Conservation (phyloP, 1,140 invertebrate genomes). For the Drosophila orosa region DNA sequence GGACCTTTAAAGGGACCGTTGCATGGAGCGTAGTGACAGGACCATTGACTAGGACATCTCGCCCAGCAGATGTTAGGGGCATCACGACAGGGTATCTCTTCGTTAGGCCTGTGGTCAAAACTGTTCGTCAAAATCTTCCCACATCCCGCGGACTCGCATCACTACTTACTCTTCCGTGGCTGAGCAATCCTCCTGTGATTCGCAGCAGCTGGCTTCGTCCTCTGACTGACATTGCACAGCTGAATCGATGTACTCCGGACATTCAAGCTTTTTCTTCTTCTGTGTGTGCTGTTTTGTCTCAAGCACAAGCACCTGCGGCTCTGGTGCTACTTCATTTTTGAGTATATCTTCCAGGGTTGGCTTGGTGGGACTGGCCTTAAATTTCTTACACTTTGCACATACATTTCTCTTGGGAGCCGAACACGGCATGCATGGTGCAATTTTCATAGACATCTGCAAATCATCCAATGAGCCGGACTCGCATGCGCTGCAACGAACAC, state of each 20-base stretch:
- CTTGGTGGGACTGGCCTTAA: background rate
- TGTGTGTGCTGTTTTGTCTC: no score
- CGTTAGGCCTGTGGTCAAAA: background rate
- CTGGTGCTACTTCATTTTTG: background rate
- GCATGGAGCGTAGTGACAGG: conserved; percentile 14
- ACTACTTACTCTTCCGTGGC: background rate
- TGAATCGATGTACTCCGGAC: no score
- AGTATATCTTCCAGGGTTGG: background rate
- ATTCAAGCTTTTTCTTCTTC: no score
- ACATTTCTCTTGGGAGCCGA: background rate
- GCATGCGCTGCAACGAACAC: conserved; percentile 33
- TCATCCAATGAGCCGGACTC: conserved; percentile 24
- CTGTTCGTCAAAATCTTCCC: background rate
- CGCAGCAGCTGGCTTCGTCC: no score
- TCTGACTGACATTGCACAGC: no score
- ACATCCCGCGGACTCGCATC: background rate
- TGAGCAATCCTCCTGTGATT: no score
- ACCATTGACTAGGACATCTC: conserved; percentile 3
- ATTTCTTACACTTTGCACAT: background rate
- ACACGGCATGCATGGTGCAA: no score
- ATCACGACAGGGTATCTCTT: background rate
- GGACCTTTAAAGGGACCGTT: conserved; percentile 27
- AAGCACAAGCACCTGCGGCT: no score
- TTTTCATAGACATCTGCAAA: conserved; percentile 5
- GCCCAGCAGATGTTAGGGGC: background rate